Evolutionary conservation across 2,888 invertebrate species (phyloP).

Genomic region (Watsonalla binaria): DNA sequence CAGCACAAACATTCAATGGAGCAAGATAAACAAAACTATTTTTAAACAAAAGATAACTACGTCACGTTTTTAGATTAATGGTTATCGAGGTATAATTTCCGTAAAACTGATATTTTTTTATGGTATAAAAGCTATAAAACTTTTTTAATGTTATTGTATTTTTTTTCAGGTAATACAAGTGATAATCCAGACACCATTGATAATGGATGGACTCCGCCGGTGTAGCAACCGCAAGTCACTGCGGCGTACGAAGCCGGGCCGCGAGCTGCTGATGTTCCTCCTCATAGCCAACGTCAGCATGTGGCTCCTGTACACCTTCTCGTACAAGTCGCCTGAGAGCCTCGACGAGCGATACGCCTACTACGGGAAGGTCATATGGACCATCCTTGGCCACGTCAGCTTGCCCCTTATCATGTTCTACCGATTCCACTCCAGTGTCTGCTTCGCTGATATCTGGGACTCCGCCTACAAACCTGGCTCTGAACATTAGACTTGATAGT

Average conservation of each 20-base stretch:
- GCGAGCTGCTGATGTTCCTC: slow-evolving; percentile 87
- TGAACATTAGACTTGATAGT: slow-evolving; percentile 41
- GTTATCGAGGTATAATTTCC: too few species aligned
- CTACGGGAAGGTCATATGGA: slow-evolving; percentile 85
- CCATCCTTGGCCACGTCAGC: slow-evolving; percentile 84
- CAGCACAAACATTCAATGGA: too few species aligned
- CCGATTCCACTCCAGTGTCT: slow-evolving; percentile 88
- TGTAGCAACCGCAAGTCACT: slow-evolving; percentile 82
- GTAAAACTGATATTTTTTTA: too few species aligned
- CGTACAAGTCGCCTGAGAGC: slow-evolving; percentile 72
- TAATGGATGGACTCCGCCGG: slow-evolving; percentile 86
- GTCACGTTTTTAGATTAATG: too few species aligned
- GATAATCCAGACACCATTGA: slow-evolving; percentile 84
- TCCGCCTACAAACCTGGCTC: slow-evolving; percentile 82
- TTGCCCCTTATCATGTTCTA: slow-evolving; percentile 88
- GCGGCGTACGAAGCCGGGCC: slow-evolving; percentile 83
- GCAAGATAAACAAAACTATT: too few species aligned
- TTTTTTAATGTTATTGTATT: background rate
- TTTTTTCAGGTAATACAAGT: slow-evolving; percentile 82
- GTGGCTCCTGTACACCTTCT: slow-evolving; percentile 87
- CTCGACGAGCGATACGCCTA: slow-evolving; percentile 80
- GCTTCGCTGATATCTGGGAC: slow-evolving; percentile 88
- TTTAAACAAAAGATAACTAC: too few species aligned
- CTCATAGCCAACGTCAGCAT: slow-evolving; percentile 86
- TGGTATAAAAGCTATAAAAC: too few species aligned